phyloP scores from a whole-genome alignment of 2,797 vertebrate genomes.

The Valencia hispanica region DNA sequence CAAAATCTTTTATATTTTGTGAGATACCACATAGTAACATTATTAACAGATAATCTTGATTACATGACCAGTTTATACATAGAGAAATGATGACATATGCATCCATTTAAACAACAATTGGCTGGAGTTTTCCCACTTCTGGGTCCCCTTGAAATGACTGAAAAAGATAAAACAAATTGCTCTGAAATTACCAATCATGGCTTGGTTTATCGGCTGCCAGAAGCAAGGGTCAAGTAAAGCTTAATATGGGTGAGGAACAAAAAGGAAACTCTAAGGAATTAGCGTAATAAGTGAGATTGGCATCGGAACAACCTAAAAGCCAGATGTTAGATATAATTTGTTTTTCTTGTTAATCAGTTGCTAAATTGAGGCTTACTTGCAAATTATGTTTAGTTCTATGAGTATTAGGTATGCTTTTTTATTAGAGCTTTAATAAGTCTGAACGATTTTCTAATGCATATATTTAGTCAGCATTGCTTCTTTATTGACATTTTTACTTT shows the following conservation, averaged over 20 bases:
- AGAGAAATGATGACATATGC: slow-evolving; percentile 41
- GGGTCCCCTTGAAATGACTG: slow-evolving; percentile 55
- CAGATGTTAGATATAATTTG: slow-evolving; percentile 60
- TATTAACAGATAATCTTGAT: slow-evolving; percentile 7
- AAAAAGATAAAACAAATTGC: slow-evolving; percentile 61
- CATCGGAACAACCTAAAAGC: slow-evolving; percentile 44
- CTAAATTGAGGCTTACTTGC: slow-evolving; percentile 47
- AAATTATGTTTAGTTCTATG: slow-evolving; percentile 7
- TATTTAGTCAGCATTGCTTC: slow-evolving; percentile 14
- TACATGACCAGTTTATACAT: slow-evolving; percentile 32
- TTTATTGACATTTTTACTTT: slow-evolving; percentile 33
- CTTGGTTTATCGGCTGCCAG: slow-evolving; percentile 68
- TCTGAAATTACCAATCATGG: slow-evolving; percentile 65
- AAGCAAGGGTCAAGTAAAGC: slow-evolving; percentile 35
- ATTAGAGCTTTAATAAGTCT: slow-evolving; percentile 26
- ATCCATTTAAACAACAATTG: slow-evolving; percentile 52
- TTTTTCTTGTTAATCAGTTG: slow-evolving; percentile 30
- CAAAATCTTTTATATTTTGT: not conserved
- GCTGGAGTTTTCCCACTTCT: slow-evolving; percentile 54
- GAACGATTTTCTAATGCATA: slow-evolving; percentile 6
- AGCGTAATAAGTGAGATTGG: slow-evolving; percentile 51
- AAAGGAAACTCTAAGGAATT: slow-evolving; percentile 58
- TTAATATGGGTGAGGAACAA: slow-evolving; percentile 54
- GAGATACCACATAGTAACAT: not conserved
- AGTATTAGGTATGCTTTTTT: not conserved